These are phyloP conservation scores for Ornithorhynchus anatinus DNA, from an alignment of 2,113 vertebrate species.

Conservation along the genomic window DNA sequence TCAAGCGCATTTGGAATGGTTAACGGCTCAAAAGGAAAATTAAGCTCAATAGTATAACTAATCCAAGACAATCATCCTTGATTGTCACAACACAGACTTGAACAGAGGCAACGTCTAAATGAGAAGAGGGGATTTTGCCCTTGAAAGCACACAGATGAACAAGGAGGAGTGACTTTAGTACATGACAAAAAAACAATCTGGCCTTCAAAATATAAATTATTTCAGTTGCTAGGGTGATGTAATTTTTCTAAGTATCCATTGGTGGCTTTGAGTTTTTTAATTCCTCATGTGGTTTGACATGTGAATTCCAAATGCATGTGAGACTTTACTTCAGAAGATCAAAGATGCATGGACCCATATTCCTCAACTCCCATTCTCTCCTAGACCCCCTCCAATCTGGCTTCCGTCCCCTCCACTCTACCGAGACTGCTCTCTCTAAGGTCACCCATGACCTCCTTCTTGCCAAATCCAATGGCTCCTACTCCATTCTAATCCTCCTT, in stretches of 20 bases:
- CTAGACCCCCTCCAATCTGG: no score
- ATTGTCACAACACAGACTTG: constrained; percentile 9
- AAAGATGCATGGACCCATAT: background rate
- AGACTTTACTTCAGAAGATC: background rate
- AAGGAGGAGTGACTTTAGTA: background rate
- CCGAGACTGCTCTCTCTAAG: no score
- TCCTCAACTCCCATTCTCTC: no score
- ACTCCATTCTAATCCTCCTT: no score
- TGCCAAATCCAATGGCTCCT: no score
- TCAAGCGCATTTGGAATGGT: constrained; percentile 30
- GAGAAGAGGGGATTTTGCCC: constrained; percentile 13
- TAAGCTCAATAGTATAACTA: constrained; percentile 29
- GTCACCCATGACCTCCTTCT: no score
- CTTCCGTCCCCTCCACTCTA: no score
- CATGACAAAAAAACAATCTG: background rate
- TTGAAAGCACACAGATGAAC: background rate
- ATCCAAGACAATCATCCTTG: constrained; percentile 44
- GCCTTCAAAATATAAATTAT: background rate
- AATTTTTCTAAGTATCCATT: background rate
- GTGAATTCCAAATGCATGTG: background rate
- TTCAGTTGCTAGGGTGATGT: background rate
- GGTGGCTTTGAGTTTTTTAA: no score
- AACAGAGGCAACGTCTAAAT: constrained; percentile 18
- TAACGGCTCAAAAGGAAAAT: constrained; percentile 38
- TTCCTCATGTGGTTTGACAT: background rate